Percentiles rank a stretch among this genome's conserved stretches.
These are phyloP conservation scores for Bugulina stolonifera DNA, from an alignment of 2,888 invertebrate species.

Conservation along the genomic window DNA sequence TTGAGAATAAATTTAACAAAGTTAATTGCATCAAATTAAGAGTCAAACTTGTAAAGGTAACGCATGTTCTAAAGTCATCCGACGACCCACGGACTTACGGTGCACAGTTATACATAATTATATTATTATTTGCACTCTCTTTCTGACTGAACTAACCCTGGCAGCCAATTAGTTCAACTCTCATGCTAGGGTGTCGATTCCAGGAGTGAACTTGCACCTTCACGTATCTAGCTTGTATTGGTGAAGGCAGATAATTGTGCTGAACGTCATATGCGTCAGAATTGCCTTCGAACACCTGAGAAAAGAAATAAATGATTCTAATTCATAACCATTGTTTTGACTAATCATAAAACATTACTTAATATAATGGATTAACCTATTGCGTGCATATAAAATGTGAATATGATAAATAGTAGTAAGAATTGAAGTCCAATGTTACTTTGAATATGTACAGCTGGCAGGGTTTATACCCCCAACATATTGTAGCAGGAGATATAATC, in stretches of 20 bases:
- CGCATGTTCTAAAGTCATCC: too few relatives aligned
- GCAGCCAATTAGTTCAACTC: conserved; percentile 57
- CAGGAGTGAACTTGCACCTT: conserved; percentile 56
- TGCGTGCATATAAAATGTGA: too few relatives aligned
- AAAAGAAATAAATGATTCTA: conserved; percentile 5
- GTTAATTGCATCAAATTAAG: too few relatives aligned
- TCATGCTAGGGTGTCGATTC: conserved; percentile 56
- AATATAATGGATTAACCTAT: too few relatives aligned
- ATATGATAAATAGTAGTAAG: too few relatives aligned
- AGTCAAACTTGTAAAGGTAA: too few relatives aligned
- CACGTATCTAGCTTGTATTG: conserved; percentile 55
- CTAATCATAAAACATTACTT: too few relatives aligned
- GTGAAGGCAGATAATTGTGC: conserved; percentile 55
- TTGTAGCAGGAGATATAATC: too few relatives aligned
- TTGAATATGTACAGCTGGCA: too few relatives aligned
- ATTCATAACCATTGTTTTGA: background rate
- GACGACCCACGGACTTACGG: background rate
- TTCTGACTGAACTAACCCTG: conserved; percentile 51
- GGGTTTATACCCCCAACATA: too few relatives aligned
- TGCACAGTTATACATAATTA: background rate
- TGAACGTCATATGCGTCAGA: conserved; percentile 55
- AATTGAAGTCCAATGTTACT: too few relatives aligned
- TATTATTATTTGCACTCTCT: background rate
- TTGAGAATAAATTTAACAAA: too few relatives aligned
- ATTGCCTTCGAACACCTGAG: conserved; percentile 56